These are phyloP conservation scores for Blastobasis lacticolella DNA, from an alignment of 2,888 invertebrate genomes.

Conservation along the genomic window DNA sequence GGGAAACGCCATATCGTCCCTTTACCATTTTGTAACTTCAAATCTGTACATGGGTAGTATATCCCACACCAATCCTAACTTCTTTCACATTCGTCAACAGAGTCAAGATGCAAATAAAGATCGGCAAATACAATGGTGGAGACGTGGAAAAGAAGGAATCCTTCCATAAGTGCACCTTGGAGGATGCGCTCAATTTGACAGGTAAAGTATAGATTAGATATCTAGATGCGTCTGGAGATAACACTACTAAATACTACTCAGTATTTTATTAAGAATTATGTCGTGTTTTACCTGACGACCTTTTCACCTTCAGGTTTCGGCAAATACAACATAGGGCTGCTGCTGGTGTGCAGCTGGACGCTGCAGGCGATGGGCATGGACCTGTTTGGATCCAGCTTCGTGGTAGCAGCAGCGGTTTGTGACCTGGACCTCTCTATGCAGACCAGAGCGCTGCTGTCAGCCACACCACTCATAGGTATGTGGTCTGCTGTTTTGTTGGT, in stretches of 20 bases:
- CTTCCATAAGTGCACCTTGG: conserved; percentile 34
- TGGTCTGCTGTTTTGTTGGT: too few species aligned
- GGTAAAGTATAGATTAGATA: conserved; percentile 24
- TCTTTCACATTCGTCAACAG: background rate
- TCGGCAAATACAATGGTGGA: conserved; percentile 26
- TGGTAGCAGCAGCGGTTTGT: conserved; percentile 81
- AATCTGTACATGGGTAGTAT: too few species aligned
- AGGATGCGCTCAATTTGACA: conserved; percentile 52
- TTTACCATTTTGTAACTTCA: too few species aligned
- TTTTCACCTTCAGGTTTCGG: conserved; percentile 45
- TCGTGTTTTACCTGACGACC: too few species aligned
- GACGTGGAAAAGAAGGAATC: conserved; percentile 32
- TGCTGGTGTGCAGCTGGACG: conserved; percentile 59
- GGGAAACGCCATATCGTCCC: too few species aligned
- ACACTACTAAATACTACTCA: background rate
- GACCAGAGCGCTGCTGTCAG: conserved; percentile 79
- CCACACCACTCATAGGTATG: conserved; percentile 79
- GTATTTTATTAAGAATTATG: too few species aligned
- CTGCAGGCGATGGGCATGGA: conserved; percentile 68
- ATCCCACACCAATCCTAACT: too few species aligned
- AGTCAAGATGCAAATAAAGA: conserved; percentile 31
- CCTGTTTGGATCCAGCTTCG: conserved; percentile 76
- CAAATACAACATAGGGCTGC: conserved; percentile 57
- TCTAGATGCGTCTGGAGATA: background rate
- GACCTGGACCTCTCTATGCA: conserved; percentile 77